Percentiles rank a stretch among this genome's conserved stretches.
Evolutionary conservation across 2,888 invertebrate genomes (phyloP).

Genomic region (Noctua fimbriata): DNA sequence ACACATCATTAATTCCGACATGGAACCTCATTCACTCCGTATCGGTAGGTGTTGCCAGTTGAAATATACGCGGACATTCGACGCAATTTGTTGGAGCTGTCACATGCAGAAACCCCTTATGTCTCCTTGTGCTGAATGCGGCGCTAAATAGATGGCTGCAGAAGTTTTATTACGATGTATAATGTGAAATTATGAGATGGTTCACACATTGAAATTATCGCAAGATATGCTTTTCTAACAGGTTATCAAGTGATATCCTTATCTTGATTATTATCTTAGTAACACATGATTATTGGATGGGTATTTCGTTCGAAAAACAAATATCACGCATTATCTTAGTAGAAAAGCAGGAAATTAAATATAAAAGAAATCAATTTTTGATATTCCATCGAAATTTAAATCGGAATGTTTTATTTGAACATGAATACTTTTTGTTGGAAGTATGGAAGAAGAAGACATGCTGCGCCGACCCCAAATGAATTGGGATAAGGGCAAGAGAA

Average conservation of each 20-base stretch:
- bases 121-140: slow-evolving; percentile 31
- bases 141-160: slow-evolving; percentile 23
- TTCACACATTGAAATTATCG: neutral
- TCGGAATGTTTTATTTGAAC: too few species aligned
- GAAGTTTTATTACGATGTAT: slow-evolving; percentile 37
- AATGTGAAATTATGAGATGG: neutral
- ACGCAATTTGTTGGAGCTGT: slow-evolving; percentile 67
- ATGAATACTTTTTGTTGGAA: too few species aligned
- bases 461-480: too few species aligned
- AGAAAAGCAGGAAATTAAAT: too few species aligned
- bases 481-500: too few species aligned
- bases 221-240: neutral
- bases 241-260: neutral
- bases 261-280: neutral
- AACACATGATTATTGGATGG: neutral
- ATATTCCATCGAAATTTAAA: too few species aligned
- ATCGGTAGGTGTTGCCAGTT: slow-evolving; percentile 51
- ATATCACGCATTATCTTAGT: neutral
- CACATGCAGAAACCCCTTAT: slow-evolving; percentile 65
- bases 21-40: slow-evolving; percentile 27
- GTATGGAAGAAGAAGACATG: too few species aligned
- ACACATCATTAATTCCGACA: slow-evolving; percentile 43
- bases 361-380: too few species aligned
- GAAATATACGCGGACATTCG: slow-evolving; percentile 56
- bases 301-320: neutral